phyloP scores from a whole-genome alignment of 2,888 invertebrate genomes.

The Thymelicus sylvestris region DNA sequence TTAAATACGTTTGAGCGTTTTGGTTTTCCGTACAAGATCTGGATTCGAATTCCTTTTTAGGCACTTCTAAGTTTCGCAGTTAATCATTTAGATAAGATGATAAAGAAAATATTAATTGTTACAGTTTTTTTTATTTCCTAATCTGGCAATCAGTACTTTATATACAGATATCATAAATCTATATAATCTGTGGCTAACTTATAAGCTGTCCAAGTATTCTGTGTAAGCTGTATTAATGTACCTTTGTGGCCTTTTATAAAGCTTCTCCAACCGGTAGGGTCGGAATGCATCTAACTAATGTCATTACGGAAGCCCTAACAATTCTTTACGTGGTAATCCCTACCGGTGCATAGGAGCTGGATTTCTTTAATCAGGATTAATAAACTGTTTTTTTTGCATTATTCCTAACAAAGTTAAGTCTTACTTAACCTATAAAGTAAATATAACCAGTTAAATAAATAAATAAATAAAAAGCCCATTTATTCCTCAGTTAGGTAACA shows the following conservation, averaged over 20 bases:
- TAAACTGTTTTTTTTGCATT: not conserved
- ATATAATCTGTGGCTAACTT: not conserved
- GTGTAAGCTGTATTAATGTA: not conserved
- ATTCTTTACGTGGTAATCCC: not conserved
- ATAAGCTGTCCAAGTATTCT: not conserved
- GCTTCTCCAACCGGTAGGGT: not conserved
- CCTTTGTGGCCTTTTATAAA: not conserved
- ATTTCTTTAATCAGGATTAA: not conserved
- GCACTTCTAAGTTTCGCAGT: no score
- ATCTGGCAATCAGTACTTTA: not conserved
- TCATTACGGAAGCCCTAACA: not conserved
- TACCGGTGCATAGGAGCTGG: not conserved
- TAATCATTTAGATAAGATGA: no score
- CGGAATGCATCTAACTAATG: constrained; percentile 11
- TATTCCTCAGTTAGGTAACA: no score
- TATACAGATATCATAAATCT: constrained; percentile 1
- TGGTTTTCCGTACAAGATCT: no score
- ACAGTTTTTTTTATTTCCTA: no score
- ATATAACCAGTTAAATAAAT: no score
- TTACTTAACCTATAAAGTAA: no score
- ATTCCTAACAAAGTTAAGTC: no score
- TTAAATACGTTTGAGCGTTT: no score
- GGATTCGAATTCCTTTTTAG: no score
- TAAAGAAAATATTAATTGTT: no score
- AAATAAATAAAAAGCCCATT: no score